Evolutionary conservation across 2,888 invertebrate species (phyloP), one percentile per base, ranked within the genome.

Genomic region (Ptilodon capucinus): DNA sequence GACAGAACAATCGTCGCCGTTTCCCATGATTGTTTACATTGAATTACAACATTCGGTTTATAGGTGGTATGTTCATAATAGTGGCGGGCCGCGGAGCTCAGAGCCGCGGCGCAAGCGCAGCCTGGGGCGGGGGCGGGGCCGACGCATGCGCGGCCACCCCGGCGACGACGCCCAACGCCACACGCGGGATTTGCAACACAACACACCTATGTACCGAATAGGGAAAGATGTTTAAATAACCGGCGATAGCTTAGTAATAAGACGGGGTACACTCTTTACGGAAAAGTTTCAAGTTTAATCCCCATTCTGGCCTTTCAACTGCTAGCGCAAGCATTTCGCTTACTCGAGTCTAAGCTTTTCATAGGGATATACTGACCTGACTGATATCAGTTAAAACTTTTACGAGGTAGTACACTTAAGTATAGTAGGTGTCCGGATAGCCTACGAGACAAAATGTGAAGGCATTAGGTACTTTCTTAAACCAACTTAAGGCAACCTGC

Each of bases 11-110:
- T 85, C 78, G 79, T 63, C 58, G 64, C 67, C 62, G 73, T 76
- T 82, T 80, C 80, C 79, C 78, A 81, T 76, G 79, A 82, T 83
- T 85, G 84, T 86, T 84, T 84, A 84, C 85, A 84, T 84, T 84
- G 79, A 83, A 86, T 84, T 82, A 82, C 79, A 77, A 82, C 76
- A 79, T 80, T 80, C 67, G 76, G 66, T 77, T 76, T 81, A 77
- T 76, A 80, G 75, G 78, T 60, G 60, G 62, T 64, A 69, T 60
- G 60, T 57, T 58, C 59, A 56, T 63, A 64, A 66, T 68, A 66
- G 56, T 60, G 54, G 59, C 59, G 55, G 55, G 50, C 42, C 28
- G 47, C 42, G 42, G 54, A 64, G 61, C 56, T 64, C 51, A 8
- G 55, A 60, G 71, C 58, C 51, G 61, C 60, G 66, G 66, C 68